phyloP scores from a whole-genome alignment of 1,140 invertebrate species.

The Charaxes varanes region DNA sequence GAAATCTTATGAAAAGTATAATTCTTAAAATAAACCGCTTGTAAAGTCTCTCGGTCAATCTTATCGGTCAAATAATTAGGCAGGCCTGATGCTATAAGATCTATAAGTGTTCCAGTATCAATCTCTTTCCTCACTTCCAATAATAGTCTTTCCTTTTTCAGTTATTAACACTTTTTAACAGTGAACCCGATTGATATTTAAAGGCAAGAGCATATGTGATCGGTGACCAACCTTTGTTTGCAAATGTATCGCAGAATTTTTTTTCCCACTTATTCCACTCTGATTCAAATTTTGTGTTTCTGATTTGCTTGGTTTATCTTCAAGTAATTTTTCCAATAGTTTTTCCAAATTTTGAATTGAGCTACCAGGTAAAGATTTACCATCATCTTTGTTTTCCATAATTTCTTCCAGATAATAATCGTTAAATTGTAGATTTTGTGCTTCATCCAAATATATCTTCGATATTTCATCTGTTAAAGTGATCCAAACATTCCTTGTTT shows the following conservation, averaged over 20 bases:
- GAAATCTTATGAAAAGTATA: no score
- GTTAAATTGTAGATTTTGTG: constrained; percentile 35
- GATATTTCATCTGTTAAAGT: constrained; percentile 25
- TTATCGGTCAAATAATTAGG: constrained; percentile 28
- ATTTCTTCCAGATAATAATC: constrained; percentile 37
- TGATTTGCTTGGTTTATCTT: constrained; percentile 21
- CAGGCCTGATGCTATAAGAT: constrained; percentile 25
- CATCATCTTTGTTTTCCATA: constrained; percentile 7
- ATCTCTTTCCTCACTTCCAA: constrained; percentile 23
- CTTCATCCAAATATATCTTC: constrained; percentile 35
- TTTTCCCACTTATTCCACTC: constrained; percentile 21
- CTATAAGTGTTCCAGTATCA: constrained; percentile 28
- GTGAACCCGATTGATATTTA: constrained; percentile 33
- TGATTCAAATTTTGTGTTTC: constrained; percentile 22
- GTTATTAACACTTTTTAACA: constrained; percentile 27
- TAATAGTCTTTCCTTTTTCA: constrained; percentile 36
- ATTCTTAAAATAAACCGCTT: no score
- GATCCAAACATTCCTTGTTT: constrained; percentile 37
- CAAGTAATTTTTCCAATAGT: constrained; percentile 22
- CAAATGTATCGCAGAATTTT: constrained; percentile 19
- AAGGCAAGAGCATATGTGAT: constrained; percentile 31
- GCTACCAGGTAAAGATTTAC: constrained; percentile 3
- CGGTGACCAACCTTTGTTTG: constrained; percentile 18
- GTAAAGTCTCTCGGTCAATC: constrained; percentile 25
- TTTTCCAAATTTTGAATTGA: constrained; percentile 20